Evolutionary conservation across 2,888 invertebrate species (phyloP), one percentile per base, ranked within the genome.

Genomic region (Penaeus monodon): DNA sequence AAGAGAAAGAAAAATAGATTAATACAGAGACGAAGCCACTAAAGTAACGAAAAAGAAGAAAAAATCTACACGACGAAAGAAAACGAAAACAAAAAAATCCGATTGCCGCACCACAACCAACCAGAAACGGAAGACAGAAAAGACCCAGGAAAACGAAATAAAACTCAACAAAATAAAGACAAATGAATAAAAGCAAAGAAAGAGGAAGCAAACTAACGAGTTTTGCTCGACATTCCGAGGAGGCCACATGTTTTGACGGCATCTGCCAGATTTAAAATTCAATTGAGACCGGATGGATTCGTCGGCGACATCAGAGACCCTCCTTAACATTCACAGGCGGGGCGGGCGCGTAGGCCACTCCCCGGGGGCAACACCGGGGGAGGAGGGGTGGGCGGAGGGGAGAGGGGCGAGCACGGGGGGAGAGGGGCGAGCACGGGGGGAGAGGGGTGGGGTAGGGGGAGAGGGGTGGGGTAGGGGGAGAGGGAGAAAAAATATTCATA

Each of bases 211-310:
- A 44, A 76, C 76, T 76, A 76, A 76, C 76, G 76, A 76, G 76
- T 38, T 76, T 49, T 76, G 76, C 49, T 49, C 76, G 38, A 76
- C 49, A 76, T 76, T 76, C 44, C 76, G 22, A 27, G 76, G n/a
- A 27, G 44, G 49, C 76, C 76, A n/a, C 44, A 76, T 44, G 49
- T 76, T 76, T 76, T 76, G 76, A 76, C 73, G 73, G 73, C 76
- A 76, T 76, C 44, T 76, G 76, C 76, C 44, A 76, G 76, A 76
- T 76, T 76, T 49, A 49, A 38, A 44, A 70, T 66, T 68, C 68
- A 81, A 70, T 38, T 44, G 81, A 70, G 70, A 66, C n/a, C 70
- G 81, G 81, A 70, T 27, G 81, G 44, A 49, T 44, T 38, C n/a
- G 68, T 22, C 44, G 68, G n/a, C 68, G 68, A 38, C 68, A 27